Base-by-base conservation (phyloP, 2,113 vertebrate species). In the Girardinichthys multiradiatus region DNA sequence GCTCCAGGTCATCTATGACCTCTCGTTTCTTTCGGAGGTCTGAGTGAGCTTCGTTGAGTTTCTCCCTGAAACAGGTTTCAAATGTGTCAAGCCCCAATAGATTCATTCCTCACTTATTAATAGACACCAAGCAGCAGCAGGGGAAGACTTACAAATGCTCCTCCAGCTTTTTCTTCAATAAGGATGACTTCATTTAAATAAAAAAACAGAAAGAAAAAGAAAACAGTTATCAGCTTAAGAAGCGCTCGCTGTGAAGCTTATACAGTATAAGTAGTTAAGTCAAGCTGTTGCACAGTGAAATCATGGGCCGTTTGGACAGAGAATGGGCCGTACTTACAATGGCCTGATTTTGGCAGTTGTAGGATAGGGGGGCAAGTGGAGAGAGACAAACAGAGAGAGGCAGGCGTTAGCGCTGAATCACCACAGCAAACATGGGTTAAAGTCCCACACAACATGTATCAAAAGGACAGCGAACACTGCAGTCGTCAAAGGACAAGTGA, bases 11-110 rank as follows among this genome's bases (percentile, higher is more conserved):
- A 45, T 98, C 96, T 0, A 98, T 95, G 81, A 95, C 95, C 70
- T 97, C 96, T 10, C 85, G 91, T 58, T 98, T 97, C 90, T 94
- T 95, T 72, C 97, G 96, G n/a, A 98, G 94, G 69, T 97, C 96
- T 2, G 96, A 93, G 45, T 96, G 96, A 0, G 95, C 96, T 64
- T 97, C 96, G 0, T 96, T 95, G 51, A 98, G 94, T 87, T 96
- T 96, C 91, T 95, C 95, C 72, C 96, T 97, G 81, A 5, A 64
- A 78, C 17, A 12, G 64, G 54, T 27, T 48, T 12, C 3, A 31
- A 21, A 2, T 73, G 14, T n/a, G 17, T 62, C 3, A 30, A 7
- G 19, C 17, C 42, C 42, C 42, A 17, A n/a, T n/a, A n/a, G n/a
- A n/a, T n/a, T n/a, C n/a, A n/a, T n/a, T n/a, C n/a, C n/a, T 26